Conservation (phyloP, 1,140 invertebrate species). For the Venturia canescens region DNA sequence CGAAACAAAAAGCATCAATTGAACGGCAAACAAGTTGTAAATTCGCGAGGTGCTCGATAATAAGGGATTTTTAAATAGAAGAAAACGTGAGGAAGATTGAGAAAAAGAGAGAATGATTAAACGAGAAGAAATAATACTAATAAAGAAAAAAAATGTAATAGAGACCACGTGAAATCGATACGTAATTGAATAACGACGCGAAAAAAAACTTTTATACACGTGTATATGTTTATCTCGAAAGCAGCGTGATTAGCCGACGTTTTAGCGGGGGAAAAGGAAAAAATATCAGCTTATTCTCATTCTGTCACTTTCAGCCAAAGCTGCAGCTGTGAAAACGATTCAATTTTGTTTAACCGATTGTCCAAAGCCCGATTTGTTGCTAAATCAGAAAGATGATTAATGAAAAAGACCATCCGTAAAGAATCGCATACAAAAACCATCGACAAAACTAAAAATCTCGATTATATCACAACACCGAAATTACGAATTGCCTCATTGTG, state of each 20-base stretch:
- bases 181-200: not conserved
- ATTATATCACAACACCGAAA: constrained; percentile 57
- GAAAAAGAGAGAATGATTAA: constrained; percentile 22
- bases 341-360: not conserved
- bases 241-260: too few species aligned
- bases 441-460: not conserved
- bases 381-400: constrained; percentile 35
- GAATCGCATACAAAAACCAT: too few species aligned
- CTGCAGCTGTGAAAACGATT: not conserved
- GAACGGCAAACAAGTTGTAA: constrained; percentile 33
- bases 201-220: too few species aligned
- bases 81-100: not conserved
- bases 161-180: not conserved
- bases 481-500: constrained; percentile 74
- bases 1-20: constrained; percentile 57
- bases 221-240: too few species aligned
- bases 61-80: not conserved
- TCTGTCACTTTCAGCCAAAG: not conserved
- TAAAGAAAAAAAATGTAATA: too few species aligned
- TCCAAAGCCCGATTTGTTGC: not conserved
- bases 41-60: constrained; percentile 47
- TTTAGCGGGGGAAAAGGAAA: too few species aligned
- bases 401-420: constrained; percentile 16
- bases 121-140: constrained; percentile 32
- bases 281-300: not conserved